Conservation (phyloP, 2,113 vertebrate species). For the Eretmochelys imbricata region DNA sequence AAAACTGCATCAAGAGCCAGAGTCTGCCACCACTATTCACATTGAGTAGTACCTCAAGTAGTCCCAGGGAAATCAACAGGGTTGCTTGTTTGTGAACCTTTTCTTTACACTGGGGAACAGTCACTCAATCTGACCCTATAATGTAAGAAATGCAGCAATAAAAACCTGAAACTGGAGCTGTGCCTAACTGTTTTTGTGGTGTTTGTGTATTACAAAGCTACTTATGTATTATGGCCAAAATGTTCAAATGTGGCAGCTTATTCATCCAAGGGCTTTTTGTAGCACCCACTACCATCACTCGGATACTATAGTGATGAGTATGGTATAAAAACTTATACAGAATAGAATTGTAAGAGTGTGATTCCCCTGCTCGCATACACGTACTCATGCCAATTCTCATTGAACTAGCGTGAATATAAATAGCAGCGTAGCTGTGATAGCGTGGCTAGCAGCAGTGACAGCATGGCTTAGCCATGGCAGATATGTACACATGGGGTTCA, state of each 20-base stretch:
- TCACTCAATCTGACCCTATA: background rate
- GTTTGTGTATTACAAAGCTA: background rate
- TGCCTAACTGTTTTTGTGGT: background rate
- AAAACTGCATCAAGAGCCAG: background rate
- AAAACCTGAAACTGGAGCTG: background rate
- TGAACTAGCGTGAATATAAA: too few species aligned
- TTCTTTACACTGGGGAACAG: too few species aligned
- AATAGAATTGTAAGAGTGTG: too few species aligned
- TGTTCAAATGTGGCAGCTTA: background rate
- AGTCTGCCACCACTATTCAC: background rate
- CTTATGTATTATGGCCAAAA: background rate
- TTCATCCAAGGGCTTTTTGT: background rate
- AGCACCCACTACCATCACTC: background rate
- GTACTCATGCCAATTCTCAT: too few species aligned
- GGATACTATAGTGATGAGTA: too few species aligned
- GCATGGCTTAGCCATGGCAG: too few species aligned
- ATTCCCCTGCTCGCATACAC: too few species aligned
- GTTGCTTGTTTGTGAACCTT: background rate
- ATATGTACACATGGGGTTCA: too few species aligned
- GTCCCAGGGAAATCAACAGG: fast-evolving
- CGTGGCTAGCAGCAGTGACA: too few species aligned
- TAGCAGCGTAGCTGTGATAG: too few species aligned
- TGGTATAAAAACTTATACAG: too few species aligned
- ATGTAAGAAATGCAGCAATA: background rate
- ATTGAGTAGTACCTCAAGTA: fast-evolving